Evolutionary conservation across 2,113 vertebrate species (phyloP).

Genomic region (Leptosomus discolor): DNA sequence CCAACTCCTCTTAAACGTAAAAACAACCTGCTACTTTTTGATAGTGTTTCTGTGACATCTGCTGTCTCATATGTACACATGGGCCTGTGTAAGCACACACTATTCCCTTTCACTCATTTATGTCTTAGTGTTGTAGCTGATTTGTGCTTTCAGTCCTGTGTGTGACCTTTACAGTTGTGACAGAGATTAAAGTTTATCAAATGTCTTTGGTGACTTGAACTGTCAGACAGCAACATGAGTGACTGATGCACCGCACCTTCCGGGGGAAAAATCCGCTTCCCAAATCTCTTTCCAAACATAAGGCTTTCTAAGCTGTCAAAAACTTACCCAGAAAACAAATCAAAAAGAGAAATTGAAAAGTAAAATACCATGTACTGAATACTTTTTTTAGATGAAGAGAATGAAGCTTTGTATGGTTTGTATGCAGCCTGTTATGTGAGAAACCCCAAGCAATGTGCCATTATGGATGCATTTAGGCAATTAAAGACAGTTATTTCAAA

Average conservation of each 20-base stretch:
- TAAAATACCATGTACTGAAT: neutral
- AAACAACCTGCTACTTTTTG: neutral
- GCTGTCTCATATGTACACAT: neutral
- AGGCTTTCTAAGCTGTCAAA: slow-evolving; percentile 29
- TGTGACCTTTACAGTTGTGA: slow-evolving; percentile 63
- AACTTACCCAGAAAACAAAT: slow-evolving; percentile 31
- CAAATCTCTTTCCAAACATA: slow-evolving; percentile 19
- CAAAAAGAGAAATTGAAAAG: neutral
- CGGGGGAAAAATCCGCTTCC: neutral
- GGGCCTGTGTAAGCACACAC: accelerated
- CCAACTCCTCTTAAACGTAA: neutral
- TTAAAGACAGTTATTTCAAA: neutral
- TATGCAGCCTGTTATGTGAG: neutral
- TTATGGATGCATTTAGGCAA: neutral
- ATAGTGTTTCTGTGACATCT: neutral
- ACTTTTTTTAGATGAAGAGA: neutral
- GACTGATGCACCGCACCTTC: slow-evolving; percentile 55
- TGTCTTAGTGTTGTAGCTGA: neutral
- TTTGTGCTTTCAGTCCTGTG: slow-evolving; percentile 9
- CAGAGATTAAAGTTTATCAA: slow-evolving; percentile 69
- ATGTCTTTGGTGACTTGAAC: slow-evolving; percentile 60
- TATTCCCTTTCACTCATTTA: neutral
- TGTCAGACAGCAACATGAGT: slow-evolving; percentile 57
- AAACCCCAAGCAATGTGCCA: neutral
- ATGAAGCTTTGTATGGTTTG: neutral